Conservation (phyloP, 2,113 vertebrate species). For the Lepus americanus region DNA sequence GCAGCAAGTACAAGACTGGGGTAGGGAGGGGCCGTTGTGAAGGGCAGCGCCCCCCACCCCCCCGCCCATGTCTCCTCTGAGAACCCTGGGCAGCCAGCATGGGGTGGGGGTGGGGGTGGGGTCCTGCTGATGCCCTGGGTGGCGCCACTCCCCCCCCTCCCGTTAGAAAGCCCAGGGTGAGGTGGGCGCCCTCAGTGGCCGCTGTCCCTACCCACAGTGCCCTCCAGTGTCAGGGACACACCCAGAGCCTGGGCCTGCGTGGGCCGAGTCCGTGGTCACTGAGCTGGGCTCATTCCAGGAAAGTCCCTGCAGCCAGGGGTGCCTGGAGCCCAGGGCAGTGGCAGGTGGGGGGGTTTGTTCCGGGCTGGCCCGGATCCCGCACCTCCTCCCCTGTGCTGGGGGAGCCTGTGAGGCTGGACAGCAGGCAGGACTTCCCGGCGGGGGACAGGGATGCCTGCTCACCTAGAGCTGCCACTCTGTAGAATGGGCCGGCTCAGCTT, state of each 20-base stretch:
- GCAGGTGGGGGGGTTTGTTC: not conserved
- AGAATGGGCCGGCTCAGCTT: not conserved
- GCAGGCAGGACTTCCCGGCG: conserved; percentile 29
- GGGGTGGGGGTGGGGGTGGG: too few species aligned
- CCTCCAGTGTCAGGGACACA: not conserved
- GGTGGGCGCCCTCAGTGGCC: accelerated
- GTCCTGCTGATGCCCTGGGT: not conserved
- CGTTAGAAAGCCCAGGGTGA: not conserved
- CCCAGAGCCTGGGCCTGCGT: not conserved
- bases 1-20: not conserved
- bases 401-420: not conserved
- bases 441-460: accelerated
- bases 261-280: not conserved
- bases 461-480: not conserved
- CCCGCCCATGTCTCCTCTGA: not conserved
- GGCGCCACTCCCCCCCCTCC: too few species aligned
- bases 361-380: not conserved
- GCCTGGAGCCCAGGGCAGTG: not conserved
- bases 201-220: not conserved
- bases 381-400: not conserved
- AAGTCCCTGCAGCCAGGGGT: not conserved
- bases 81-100: not conserved
- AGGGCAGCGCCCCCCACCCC: too few species aligned
- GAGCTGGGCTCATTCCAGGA: not conserved
- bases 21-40: too few species aligned